Evolutionary conservation across 2,888 invertebrate species (phyloP), one percentile per base, ranked within the genome.

Genomic region (Ophion obscuratus): DNA sequence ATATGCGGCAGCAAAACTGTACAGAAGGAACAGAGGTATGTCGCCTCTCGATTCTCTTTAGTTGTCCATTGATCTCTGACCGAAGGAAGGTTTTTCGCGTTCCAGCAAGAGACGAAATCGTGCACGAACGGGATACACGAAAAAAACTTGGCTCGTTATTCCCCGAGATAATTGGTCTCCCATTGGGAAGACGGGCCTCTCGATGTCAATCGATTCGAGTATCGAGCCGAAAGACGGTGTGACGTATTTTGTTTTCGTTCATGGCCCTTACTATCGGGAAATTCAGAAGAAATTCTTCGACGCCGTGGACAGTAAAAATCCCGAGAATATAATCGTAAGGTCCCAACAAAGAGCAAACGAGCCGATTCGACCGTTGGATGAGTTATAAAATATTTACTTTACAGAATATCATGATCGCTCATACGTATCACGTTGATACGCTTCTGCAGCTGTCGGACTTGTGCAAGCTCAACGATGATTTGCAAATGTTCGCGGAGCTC

Each of bases 1-100:
- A 97, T 97, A 91, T 98, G 98, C 95, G 97, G 98, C 31, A 96
- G 97, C 27, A 96, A 96, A 93, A 96, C 97, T 78, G 95, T 97
- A 31, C 97, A 97, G 93, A 95, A 96, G 78, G 97, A 97, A 92
- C 94, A 95, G 83, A 94, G 92, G 95, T 95, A 90, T 89, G 14
- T 27, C 2, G 11, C 14, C 7, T 6, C 67, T 44, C 14, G 14
- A 2, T 68, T 68, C 24, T 24, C 11, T 24, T 14, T 44, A 0
- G 20, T 20, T 9, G 6, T 11, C 2, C 64, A 2, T 14, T 4
- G 64, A 31, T 27, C 14, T 27, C 14, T 11, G 64, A 64, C n/a
- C 0, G 9, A 31, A 27, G 2, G 6, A 31, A 27, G 2, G 11
- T 31, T 36, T 36, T 36, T 59, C 7, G 4, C 7, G 44, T 67